A percentile compares a stretch with the other conserved stretches of the same genome.
These are phyloP conservation scores for Sinocyclocheilus rhinocerous DNA, from an alignment of 2,113 vertebrate species.

Conservation along the genomic window DNA sequence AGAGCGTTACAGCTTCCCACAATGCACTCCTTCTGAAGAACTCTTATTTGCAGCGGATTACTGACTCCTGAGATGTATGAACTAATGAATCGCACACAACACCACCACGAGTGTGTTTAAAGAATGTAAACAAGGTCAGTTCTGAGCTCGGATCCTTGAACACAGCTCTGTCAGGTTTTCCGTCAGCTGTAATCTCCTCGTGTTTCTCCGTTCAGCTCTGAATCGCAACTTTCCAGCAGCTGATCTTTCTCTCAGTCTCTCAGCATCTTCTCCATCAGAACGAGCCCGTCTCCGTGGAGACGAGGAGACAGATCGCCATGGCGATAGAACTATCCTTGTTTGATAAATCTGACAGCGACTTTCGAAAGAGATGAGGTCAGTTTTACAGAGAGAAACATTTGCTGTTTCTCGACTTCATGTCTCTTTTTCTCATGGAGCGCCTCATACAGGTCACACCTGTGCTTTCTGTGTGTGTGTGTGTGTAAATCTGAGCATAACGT, in stretches of 20 bases:
- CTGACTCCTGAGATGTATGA: constrained; percentile 5
- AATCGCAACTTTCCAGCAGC: background rate
- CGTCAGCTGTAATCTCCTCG: background rate
- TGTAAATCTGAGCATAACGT: background rate
- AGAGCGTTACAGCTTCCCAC: background rate
- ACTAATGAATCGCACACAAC: background rate
- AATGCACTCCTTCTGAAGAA: background rate
- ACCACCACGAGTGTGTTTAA: background rate
- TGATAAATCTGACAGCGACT: constrained; percentile 42
- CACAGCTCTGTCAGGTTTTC: background rate
- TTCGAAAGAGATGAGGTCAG: background rate
- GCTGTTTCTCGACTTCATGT: background rate
- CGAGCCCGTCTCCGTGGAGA: constrained; percentile 41
- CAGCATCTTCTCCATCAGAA: constrained; percentile 25
- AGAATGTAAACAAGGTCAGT: background rate
- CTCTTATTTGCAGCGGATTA: background rate
- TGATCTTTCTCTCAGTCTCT: background rate
- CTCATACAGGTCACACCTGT: background rate
- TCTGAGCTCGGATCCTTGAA: background rate
- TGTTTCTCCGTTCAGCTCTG: background rate
- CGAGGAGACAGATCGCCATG: constrained; percentile 35
- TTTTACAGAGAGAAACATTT: constrained; percentile 9
- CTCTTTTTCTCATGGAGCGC: background rate
- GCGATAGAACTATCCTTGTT: constrained; percentile 42
- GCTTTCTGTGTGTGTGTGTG: background rate